These are phyloP conservation scores for Parauchenoglanis punctatus DNA, from an alignment of 2,797 vertebrate species.

Conservation along the genomic window DNA sequence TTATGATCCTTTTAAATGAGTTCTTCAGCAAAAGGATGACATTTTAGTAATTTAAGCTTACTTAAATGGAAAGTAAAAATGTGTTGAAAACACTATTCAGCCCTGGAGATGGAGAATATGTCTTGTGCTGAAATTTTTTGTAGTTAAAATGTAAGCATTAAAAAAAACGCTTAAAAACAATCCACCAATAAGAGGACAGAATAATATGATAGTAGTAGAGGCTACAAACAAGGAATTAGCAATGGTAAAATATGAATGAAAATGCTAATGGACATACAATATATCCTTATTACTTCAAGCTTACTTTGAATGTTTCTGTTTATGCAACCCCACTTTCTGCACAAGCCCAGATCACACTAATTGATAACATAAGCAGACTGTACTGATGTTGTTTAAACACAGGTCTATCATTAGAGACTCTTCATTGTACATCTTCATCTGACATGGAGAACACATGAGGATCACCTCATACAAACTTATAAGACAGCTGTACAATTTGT, in stretches of 20 bases:
- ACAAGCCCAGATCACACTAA: background rate
- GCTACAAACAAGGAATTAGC: background rate
- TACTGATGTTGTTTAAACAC: background rate
- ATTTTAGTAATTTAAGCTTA: background rate
- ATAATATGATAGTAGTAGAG: background rate
- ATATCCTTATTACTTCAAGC: background rate
- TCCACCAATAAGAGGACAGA: background rate
- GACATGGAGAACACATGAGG: background rate
- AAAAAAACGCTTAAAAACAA: background rate
- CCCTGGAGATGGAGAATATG: background rate
- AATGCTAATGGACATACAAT: background rate
- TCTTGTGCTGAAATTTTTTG: background rate
- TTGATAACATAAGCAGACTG: background rate
- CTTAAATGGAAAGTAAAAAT: background rate
- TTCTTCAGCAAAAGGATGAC: background rate
- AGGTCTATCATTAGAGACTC: background rate
- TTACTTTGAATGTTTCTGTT: background rate
- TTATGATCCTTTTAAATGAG: background rate
- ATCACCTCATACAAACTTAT: background rate
- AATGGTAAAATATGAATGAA: background rate
- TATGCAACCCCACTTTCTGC: background rate
- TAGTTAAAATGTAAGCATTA: too few species aligned
- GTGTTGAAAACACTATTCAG: background rate
- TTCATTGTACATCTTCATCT: background rate
- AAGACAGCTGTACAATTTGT: background rate